These are phyloP conservation scores for Cichlasoma orientale DNA, from an alignment of 2,797 vertebrate species.

Conservation along the genomic window DNA sequence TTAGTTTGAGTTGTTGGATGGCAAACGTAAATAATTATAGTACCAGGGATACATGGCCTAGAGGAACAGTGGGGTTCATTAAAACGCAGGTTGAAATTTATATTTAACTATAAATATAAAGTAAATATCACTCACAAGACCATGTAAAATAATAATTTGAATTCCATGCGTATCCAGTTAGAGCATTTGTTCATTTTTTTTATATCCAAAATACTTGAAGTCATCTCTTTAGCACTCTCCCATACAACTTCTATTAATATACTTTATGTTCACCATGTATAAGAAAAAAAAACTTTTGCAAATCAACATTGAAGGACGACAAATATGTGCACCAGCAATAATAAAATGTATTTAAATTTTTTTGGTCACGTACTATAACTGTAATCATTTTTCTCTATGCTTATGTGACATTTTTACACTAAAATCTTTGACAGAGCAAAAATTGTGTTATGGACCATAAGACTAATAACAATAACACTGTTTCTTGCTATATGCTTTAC, in stretches of 20 bases:
- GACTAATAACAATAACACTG: background rate
- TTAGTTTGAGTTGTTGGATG: too few species aligned
- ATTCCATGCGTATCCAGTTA: too few species aligned
- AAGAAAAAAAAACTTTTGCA: background rate
- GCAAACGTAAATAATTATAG: background rate
- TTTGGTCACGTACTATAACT: too few species aligned
- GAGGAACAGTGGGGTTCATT: background rate
- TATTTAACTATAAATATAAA: too few species aligned
- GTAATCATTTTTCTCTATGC: too few species aligned
- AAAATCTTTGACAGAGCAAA: background rate
- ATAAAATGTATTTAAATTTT: too few species aligned
- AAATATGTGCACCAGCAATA: too few species aligned
- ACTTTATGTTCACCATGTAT: background rate
- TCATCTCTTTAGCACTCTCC: rapidly evolving
- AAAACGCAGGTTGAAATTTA: background rate
- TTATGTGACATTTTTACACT: background rate
- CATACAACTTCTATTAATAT: background rate
- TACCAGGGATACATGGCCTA: background rate
- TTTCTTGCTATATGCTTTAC: background rate
- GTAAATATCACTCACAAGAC: background rate
- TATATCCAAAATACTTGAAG: background rate
- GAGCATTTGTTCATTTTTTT: background rate
- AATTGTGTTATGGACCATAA: background rate
- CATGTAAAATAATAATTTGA: too few species aligned
- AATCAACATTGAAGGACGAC: background rate